Conservation (phyloP, 2,113 vertebrate genomes). For the Poeciliopsis occidentalis region DNA sequence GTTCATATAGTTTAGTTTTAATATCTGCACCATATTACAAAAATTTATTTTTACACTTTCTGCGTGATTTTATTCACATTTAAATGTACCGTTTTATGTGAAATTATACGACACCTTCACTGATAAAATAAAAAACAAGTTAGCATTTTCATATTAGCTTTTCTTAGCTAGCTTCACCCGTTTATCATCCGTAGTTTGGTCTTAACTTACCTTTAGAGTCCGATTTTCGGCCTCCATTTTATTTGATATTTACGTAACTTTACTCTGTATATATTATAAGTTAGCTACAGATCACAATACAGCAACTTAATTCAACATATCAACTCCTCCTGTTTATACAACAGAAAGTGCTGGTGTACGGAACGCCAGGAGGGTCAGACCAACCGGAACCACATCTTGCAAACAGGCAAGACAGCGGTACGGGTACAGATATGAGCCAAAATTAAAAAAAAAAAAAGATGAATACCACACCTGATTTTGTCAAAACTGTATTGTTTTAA, state of each 20-base stretch:
- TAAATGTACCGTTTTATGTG: neutral
- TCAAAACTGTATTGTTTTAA: constrained; percentile 90
- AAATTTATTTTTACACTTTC: too few species aligned
- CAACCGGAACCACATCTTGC: neutral
- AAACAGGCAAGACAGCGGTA: neutral
- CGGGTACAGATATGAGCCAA: neutral
- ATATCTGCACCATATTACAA: too few species aligned
- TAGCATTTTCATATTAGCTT: constrained; percentile 21
- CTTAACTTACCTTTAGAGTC: constrained; percentile 67
- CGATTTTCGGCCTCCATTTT: constrained; percentile 76
- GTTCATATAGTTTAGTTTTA: neutral
- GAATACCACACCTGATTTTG: constrained; percentile 79
- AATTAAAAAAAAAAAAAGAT: constrained; percentile 60
- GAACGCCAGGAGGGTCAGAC: constrained; percentile 40
- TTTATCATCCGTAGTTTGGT: accelerated
- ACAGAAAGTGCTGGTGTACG: constrained; percentile 28
- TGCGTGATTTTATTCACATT: too few species aligned
- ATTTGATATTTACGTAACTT: neutral
- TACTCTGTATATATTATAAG: neutral
- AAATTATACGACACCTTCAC: neutral
- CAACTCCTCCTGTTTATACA: constrained; percentile 33
- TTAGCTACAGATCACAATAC: accelerated
- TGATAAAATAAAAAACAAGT: neutral
- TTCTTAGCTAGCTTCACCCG: neutral
- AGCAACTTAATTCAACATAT: accelerated